Evolutionary conservation across 2,888 invertebrate species (phyloP).

Genomic region (Chydorus sphaericus): DNA sequence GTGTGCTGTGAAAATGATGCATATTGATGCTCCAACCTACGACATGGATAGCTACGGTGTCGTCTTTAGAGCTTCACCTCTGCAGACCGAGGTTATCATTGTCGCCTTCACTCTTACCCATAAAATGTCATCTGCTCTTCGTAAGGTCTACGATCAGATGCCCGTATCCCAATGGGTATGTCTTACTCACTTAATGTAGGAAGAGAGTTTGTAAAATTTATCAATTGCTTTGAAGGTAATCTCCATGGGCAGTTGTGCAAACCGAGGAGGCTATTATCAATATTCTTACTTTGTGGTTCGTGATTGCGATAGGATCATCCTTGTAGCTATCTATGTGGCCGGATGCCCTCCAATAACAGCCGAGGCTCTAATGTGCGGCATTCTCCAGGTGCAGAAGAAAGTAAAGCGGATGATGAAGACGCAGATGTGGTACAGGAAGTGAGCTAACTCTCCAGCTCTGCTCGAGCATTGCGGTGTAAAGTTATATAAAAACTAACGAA

Average conservation of each 20-base stretch:
- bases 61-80: slow-evolving; percentile 91
- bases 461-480: too few relatives aligned
- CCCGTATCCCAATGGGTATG: slow-evolving; percentile 2
- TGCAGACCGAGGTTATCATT: slow-evolving; percentile 94
- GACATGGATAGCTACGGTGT: slow-evolving; percentile 99
- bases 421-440: slow-evolving; percentile 93
- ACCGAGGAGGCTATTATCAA: slow-evolving; percentile 98
- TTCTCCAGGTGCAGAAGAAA: slow-evolving; percentile 94
- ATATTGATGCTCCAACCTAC: slow-evolving; percentile 95
- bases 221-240: slow-evolving; percentile 96
- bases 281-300: slow-evolving; percentile 97
- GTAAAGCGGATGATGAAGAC: slow-evolving; percentile 75
- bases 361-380: slow-evolving; percentile 88
- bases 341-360: slow-evolving; percentile 97
- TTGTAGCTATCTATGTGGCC: slow-evolving; percentile 97
- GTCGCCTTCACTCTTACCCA: slow-evolving; percentile 97
- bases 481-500: background rate
- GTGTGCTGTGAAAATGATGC: slow-evolving; percentile 99
- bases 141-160: slow-evolving; percentile 82
- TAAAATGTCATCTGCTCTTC: slow-evolving; percentile 97
- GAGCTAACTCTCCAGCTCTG: slow-evolving; percentile 25
- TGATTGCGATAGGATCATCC: slow-evolving; percentile 94
- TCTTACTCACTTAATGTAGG: background rate
- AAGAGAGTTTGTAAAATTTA: slow-evolving; percentile 41
- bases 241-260: slow-evolving; percentile 99